Conservation (phyloP, 2,113 vertebrate species). For the Aphelocoma coerulescens region DNA sequence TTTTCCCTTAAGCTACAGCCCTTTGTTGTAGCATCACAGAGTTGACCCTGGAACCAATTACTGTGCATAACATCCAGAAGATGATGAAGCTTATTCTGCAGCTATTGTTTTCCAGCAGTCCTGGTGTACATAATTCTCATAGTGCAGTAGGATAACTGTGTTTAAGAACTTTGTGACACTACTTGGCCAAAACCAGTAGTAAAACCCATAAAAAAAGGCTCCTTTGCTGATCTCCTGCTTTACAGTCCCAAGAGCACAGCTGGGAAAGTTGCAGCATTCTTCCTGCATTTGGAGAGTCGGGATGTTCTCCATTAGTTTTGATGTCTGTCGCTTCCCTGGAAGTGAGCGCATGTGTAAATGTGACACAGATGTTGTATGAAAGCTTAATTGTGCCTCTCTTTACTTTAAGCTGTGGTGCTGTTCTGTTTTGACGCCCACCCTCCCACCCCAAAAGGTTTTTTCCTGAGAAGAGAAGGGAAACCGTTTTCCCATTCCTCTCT, state of each 20-base stretch:
- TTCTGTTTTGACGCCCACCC: not conserved
- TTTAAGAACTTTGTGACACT: not conserved
- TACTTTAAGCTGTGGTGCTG: not conserved
- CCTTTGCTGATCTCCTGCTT: not conserved
- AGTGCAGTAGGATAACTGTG: not conserved
- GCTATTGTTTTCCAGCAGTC: not conserved
- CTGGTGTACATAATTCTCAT: not conserved
- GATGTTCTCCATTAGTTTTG: constrained; percentile 60
- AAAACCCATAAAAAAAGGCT: not conserved
- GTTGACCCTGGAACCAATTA: constrained; percentile 62
- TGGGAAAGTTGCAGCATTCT: constrained; percentile 1
- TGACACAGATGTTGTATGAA: constrained; percentile 48
- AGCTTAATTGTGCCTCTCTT: not conserved
- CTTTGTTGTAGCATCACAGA: constrained; percentile 32
- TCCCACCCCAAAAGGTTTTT: not conserved
- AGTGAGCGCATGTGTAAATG: constrained; percentile 44
- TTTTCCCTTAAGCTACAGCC: constrained; percentile 38
- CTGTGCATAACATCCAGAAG: not conserved
- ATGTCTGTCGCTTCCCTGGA: constrained; percentile 35
- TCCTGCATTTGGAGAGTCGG: not conserved
- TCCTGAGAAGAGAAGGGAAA: constrained; percentile 11
- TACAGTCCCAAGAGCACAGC: not conserved
- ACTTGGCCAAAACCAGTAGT: not conserved
- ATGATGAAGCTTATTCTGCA: constrained; percentile 18
- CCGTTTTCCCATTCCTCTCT: not conserved